Evolutionary conservation across 2,113 vertebrate genomes (phyloP), one percentile per base, ranked within the genome.

Genomic region (Lophius piscatorius): DNA sequence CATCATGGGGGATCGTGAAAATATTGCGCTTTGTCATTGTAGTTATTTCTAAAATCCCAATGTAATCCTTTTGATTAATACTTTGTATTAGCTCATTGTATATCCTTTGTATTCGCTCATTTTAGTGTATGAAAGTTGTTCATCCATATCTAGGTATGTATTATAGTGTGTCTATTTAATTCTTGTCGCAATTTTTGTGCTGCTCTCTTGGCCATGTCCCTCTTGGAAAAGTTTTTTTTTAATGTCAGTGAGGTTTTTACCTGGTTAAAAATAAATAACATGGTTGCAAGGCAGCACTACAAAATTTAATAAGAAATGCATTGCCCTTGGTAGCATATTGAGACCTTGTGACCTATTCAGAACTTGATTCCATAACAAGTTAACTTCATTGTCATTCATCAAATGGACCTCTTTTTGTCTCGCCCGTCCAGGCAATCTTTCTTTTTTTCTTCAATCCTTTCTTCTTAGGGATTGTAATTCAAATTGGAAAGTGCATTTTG

Each of bases 351-450:
- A 80, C 51, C 73, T 12, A 56, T 72, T 81, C 73, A 40, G 72
- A 80, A 62, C 57, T 54, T 80, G 40, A 42, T 22, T 35, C 23
- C 21, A 8, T 17, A 41, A 46, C 14, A 39, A 47, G 63, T 69
- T 24, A 23, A 38, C 40, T 57, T 69, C 55, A 58, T 52, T 42
- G 52, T 62, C 70, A 75, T 81, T 86, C 67, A 74, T 72, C 70
- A 78, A 24, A 56, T 18, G 3, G 23, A 44, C 24, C 3, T 39
- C 12, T 2, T 47, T 39, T 66, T 52, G 31, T 66, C 54, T 29
- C 18, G 33, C 68, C 52, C 39, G 51, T 66, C 28, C 36, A 3
- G 52, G 29, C 13, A 69, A 65, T 65, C 45, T 55, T 61, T 63
- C 67, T 9, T 58, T 65, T 65, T 77, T 65, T 26, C 52, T 16